Conservation (phyloP, 2,113 vertebrate genomes). For the Protobothrops mucrosquamatus region DNA sequence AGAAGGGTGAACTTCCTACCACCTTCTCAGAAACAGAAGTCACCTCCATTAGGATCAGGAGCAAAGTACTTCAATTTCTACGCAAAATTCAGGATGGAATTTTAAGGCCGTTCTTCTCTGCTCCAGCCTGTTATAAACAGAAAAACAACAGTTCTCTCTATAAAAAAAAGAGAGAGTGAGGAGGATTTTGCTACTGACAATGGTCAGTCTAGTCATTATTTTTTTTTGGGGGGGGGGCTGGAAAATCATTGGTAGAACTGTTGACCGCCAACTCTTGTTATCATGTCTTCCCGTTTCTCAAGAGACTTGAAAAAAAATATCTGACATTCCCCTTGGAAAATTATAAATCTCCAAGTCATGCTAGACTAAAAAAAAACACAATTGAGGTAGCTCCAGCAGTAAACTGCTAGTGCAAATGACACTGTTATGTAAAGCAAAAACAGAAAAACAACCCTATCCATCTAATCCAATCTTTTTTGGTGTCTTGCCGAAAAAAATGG, state of each 20-base stretch:
- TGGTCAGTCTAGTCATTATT: background rate
- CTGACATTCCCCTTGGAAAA: background rate
- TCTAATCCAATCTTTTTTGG: slow-evolving; percentile 54
- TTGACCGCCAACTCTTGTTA: too few relatives aligned
- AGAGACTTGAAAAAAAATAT: background rate
- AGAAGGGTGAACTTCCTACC: too few relatives aligned
- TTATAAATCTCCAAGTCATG: background rate
- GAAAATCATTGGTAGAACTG: background rate
- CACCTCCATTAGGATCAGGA: background rate
- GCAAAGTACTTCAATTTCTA: background rate
- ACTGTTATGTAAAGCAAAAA: slow-evolving; percentile 11
- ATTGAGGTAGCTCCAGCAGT: slow-evolving; percentile 18
- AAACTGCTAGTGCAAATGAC: slow-evolving; percentile 5
- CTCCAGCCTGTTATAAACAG: background rate
- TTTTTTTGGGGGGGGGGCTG: background rate
- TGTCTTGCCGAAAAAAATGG: slow-evolving; percentile 52
- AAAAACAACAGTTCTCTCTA: background rate
- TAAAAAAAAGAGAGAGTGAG: background rate
- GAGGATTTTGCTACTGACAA: background rate
- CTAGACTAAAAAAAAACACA: background rate
- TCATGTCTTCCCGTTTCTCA: background rate
- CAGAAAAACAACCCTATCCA: slow-evolving; percentile 46
- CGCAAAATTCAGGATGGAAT: background rate
- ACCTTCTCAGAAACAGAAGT: background rate
- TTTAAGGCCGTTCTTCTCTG: background rate